Evolutionary conservation across 2,113 vertebrate species (phyloP).

Genomic region (Zapornia atra): DNA sequence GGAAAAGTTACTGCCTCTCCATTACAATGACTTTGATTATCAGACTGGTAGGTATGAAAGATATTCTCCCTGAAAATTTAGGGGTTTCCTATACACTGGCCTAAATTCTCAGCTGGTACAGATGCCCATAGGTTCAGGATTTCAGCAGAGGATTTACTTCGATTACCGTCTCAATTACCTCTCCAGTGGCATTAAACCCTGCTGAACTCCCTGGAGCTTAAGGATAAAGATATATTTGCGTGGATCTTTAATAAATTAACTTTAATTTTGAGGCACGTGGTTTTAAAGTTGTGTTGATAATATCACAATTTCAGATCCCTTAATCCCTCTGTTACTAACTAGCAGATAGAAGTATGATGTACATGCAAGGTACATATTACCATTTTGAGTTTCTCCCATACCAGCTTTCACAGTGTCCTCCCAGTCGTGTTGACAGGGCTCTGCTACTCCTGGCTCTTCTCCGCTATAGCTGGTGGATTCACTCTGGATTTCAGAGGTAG

Average conservation of each 20-base stretch:
- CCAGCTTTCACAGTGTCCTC: neutral
- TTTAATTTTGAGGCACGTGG: neutral
- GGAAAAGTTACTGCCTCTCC: neutral
- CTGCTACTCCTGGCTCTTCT: neutral
- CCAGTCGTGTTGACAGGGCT: neutral
- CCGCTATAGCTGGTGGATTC: neutral
- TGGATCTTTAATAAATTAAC: neutral
- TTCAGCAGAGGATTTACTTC: neutral
- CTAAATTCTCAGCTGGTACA: neutral
- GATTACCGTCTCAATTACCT: neutral
- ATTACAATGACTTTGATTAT: neutral
- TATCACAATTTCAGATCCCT: neutral
- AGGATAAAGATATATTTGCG: neutral
- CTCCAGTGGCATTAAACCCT: neutral
- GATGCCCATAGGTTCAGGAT: neutral
- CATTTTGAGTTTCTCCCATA: neutral
- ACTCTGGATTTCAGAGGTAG: neutral
- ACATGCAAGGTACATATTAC: rapidly evolving
- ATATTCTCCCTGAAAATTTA: neutral
- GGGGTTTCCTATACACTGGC: neutral
- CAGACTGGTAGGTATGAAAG: neutral
- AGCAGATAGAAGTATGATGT: neutral
- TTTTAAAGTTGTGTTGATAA: neutral
- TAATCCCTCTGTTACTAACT: neutral
- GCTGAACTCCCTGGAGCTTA: neutral